phyloP scores from a whole-genome alignment of 1,140 invertebrate genomes.

The Mesaphorura yosii region DNA sequence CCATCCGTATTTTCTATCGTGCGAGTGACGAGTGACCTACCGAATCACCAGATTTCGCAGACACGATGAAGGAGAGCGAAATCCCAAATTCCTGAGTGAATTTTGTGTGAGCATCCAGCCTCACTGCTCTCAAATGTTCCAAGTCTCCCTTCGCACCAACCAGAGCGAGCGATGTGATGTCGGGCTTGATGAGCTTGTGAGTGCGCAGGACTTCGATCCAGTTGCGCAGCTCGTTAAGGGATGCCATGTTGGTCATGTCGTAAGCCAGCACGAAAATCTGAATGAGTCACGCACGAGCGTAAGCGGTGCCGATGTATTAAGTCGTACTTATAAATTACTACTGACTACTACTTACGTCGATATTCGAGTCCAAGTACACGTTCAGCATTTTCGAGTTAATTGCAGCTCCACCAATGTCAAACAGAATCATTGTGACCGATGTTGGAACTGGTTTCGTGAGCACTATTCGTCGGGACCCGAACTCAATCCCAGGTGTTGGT shows the following conservation, averaged over 20 bases:
- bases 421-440: constrained; percentile 25
- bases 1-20: not conserved
- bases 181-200: constrained; percentile 8
- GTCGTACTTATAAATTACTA: not conserved
- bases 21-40: constrained; percentile 8
- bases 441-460: constrained; percentile 23
- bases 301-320: not conserved
- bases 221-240: constrained; percentile 27
- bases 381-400: constrained; percentile 29
- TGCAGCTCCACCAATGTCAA: constrained; percentile 25
- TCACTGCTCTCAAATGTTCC: constrained; percentile 27
- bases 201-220: constrained; percentile 22
- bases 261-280: constrained; percentile 27
- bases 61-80: constrained; percentile 27
- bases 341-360: constrained; percentile 30
- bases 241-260: constrained; percentile 27
- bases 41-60: constrained; percentile 31
- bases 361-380: constrained; percentile 23
- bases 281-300: too few relatives aligned
- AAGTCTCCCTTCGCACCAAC: constrained; percentile 28
- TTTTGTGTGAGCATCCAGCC: constrained; percentile 25
- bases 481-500: constrained; percentile 27
- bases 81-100: constrained; percentile 30
- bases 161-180: constrained; percentile 18
- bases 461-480: constrained; percentile 19